A percentile compares a stretch with the other conserved stretches of the same genome.
These are phyloP conservation scores for Bergia puertoricense DNA, from an alignment of 92 coral and sea anemone species.

Conservation along the genomic window DNA sequence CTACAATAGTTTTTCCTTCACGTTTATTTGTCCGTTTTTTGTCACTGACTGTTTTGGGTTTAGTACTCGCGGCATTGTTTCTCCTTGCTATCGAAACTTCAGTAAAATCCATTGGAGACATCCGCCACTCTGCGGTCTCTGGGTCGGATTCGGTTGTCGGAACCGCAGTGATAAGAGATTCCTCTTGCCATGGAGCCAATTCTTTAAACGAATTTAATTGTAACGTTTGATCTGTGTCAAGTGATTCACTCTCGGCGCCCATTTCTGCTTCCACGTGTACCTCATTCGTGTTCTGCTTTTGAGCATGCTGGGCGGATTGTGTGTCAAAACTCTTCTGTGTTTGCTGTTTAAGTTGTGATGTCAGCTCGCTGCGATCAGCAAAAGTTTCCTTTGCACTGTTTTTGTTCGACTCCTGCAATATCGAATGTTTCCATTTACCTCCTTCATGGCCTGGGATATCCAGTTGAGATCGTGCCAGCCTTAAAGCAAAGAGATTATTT, in stretches of 20 bases:
- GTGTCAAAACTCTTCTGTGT: background rate
- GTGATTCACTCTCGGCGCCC: background rate
- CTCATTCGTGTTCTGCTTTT: background rate
- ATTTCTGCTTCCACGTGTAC: background rate
- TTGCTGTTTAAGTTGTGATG: background rate
- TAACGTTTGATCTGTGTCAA: background rate
- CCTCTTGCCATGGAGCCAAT: constrained; percentile 39
- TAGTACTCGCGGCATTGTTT: background rate
- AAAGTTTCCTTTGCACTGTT: background rate
- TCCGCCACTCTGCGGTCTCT: background rate
- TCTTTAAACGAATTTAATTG: constrained; percentile 14
- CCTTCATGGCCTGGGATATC: background rate
- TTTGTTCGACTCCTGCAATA: background rate
- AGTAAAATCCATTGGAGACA: constrained; percentile 24
- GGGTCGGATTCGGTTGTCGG: background rate
- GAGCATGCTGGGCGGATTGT: background rate
- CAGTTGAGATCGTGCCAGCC: constrained; percentile 11
- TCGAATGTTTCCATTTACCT: background rate
- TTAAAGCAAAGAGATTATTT: constrained; percentile 19
- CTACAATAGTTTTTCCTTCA: background rate
- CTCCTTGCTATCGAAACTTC: background rate
- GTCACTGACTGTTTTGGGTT: background rate
- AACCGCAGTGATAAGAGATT: background rate
- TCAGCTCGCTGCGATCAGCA: background rate
- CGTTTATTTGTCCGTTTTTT: background rate